phyloP scores from a whole-genome alignment of 2,113 vertebrate species.

The Vidua macroura region DNA sequence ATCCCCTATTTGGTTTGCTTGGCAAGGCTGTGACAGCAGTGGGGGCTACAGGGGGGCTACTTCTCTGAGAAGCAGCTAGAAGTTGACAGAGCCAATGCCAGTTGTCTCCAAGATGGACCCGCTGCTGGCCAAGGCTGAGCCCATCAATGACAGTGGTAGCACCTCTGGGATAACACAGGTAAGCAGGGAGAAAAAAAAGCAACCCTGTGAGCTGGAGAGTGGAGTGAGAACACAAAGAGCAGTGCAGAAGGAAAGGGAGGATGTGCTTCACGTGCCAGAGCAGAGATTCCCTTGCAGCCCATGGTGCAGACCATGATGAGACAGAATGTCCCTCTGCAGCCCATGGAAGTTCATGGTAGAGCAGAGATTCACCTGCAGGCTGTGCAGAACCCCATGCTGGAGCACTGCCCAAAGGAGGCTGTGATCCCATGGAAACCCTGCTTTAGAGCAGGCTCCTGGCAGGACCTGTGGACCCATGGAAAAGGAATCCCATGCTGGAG shows the following conservation, averaged over 20 bases:
- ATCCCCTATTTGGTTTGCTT: not conserved
- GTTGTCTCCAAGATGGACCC: rapidly evolving
- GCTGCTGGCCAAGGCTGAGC: not conserved
- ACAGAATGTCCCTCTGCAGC: not conserved
- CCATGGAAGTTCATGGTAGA: rapidly evolving
- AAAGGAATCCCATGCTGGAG: not conserved
- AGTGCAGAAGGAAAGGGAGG: not conserved
- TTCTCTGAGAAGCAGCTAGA: not conserved
- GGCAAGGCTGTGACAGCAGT: not conserved
- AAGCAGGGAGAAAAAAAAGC: not conserved
- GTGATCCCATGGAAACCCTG: not conserved
- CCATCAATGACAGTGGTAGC: not conserved
- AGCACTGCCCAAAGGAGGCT: not conserved
- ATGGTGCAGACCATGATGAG: not conserved
- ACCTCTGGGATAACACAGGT: not conserved
- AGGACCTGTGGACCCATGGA: not conserved
- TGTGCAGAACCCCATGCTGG: not conserved
- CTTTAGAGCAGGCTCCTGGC: not conserved
- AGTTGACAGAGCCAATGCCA: not conserved
- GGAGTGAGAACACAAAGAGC: not conserved
- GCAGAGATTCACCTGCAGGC: not conserved
- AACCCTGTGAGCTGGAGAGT: not conserved
- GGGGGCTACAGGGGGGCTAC: not conserved
- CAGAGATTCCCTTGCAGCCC: not conserved
- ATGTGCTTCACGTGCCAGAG: not conserved